Base-by-base conservation (phyloP, 2,113 vertebrate species). In the Salvator merianae region DNA sequence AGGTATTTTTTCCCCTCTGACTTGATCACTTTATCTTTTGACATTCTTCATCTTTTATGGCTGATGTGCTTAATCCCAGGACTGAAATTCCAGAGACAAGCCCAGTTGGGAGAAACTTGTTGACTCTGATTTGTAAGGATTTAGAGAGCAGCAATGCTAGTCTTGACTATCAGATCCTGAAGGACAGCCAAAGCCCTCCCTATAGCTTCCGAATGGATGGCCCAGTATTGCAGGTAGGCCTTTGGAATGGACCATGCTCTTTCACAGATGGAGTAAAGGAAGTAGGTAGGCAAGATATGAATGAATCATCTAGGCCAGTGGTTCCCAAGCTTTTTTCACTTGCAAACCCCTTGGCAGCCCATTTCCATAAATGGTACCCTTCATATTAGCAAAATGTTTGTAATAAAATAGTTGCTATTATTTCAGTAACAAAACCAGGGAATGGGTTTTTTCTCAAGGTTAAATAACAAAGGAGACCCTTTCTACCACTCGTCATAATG, bases 171-270 rank as follows among this genome's bases (percentile, higher is more conserved):
- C 24, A 84, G 65, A 90, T 83, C 43, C 34, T 97, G 0, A 70
- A 68, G 84, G 84, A 91, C 1, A 32, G 83, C 59, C 16, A 50
- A 0, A 2, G 4, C 38, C 92, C 62, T 30, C 3, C 0, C 32
- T 85, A 81, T 82, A 86, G 20, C 63, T 94, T 97, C 86, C 59
- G 55, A 53, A 93, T 96, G 89, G 87, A 84, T 0, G 92, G 93
- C 4, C 76, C 91, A 0, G 38, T 0, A 71, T 90, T 97, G 40
- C 88, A 94, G 95, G 96, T 95, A 28, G 90, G 83, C 0, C 0
- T 47, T 78, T 78, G 40, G 24, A 32, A 8, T 83, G 81, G 40
- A 81, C 14, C 22, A 26, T 13, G 28, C 53, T 34, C 34, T 72
- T 62, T 20, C 18, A 24, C 32, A 14, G 30, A 0, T 40, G 18